Percentiles rank a stretch among this genome's conserved stretches.
These are phyloP conservation scores for Epinotia ramella DNA, from an alignment of 2,888 invertebrate species.

Conservation along the genomic window DNA sequence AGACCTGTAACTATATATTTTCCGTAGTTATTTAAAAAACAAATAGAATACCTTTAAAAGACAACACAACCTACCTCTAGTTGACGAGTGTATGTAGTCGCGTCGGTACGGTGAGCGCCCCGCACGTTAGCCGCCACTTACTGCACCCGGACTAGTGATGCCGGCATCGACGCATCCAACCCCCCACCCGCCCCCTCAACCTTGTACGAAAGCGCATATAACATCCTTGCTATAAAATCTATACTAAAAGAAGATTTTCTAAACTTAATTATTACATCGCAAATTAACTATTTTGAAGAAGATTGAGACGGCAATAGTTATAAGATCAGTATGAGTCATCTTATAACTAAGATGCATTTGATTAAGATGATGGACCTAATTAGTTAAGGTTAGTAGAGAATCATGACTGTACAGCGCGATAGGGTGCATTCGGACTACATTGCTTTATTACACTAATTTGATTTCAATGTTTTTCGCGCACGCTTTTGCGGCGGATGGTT, in stretches of 20 bases:
- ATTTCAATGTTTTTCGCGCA: too few relatives aligned
- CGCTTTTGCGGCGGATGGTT: too few relatives aligned
- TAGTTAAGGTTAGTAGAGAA: too few relatives aligned
- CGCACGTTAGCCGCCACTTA: background rate
- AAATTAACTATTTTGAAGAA: too few relatives aligned
- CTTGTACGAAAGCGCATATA: background rate
- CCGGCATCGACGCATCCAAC: conserved; percentile 17
- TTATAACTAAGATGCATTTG: too few relatives aligned
- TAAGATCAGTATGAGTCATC: too few relatives aligned
- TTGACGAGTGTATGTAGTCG: background rate
- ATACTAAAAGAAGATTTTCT: background rate
- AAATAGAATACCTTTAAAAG: background rate
- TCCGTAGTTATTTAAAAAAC: background rate
- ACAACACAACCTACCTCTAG: conserved; percentile 9
- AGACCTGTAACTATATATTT: background rate
- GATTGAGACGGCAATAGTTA: too few relatives aligned
- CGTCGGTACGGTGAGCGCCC: background rate
- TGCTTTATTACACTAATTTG: too few relatives aligned
- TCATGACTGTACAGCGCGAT: too few relatives aligned
- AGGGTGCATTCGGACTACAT: too few relatives aligned
- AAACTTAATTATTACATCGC: too few relatives aligned
- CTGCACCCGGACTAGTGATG: conserved; percentile 23
- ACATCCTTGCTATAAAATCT: background rate
- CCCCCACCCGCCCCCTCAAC: conserved; percentile 1
- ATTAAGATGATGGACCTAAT: too few relatives aligned